Base-by-base conservation (phyloP, 2,797 vertebrate species). In the Prunella strophiata region DNA sequence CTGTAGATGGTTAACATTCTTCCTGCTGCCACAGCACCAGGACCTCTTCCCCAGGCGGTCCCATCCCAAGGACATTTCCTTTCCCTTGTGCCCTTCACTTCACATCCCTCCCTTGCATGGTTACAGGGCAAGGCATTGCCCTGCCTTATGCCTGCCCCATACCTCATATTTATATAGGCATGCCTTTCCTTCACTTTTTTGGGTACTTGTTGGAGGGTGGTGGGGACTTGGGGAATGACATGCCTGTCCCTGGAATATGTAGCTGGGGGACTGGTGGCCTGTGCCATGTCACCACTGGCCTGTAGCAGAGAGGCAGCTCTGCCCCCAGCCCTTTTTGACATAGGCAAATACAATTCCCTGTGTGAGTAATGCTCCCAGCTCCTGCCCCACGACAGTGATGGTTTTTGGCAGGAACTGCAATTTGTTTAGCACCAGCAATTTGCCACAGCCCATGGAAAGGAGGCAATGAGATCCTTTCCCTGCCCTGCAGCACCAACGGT, bases 301-400 rank as follows among this genome's bases (percentile, higher is more conserved):
- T 2, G 16, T 2, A 47, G 11, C 3, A 4, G 47, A 0, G 0
- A 59, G 29, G n/a, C 50, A 50, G 62, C 48, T 84, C 57, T 63
- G 36, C 36, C 50, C 16, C 23, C 0, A 1, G 22, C 54, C 67
- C 17, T 45, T 74, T 84, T 55, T 9, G 34, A 19, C n/a, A 50
- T 12, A 52, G 34, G 23, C 0, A 1, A 68, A 62, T 51, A 13
- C n/a, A 54, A 7, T 78, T 91, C 26, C 30, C 20, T 2, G 4
- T 2, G 19, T 81, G 67, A 92, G 9, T 66, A 75, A 81, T 4
- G 13, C 34, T 47, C 0, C 0, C 81, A 88, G n/a, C 26, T 63
- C 62, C 86, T 62, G 59, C 58, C 59, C 51, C 0, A 1, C 2
- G 3, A 70, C 3, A 0, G 5, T 13, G 42, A 21, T 14, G n/a